A percentile compares a stretch with the other conserved stretches of the same genome.
Conservation (phyloP, 2,888 invertebrate genomes). For the Cephalotes varians region DNA sequence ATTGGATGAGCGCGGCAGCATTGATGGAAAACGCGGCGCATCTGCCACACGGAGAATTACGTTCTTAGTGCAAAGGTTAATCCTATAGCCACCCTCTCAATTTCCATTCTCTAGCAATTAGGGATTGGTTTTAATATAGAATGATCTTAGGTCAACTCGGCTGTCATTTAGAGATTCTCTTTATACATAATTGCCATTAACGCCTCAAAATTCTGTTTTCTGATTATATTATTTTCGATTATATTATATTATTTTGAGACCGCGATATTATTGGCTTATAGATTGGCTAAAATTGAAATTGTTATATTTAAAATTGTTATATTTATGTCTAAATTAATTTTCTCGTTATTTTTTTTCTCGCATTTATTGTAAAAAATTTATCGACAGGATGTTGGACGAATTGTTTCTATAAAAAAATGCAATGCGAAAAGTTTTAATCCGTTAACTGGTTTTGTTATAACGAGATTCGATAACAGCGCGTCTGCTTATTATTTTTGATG, state of each 20-base stretch:
- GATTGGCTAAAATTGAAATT: not conserved
- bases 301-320: not conserved
- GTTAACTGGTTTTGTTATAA: not conserved
- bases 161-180: not conserved
- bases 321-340: not conserved
- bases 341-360: not conserved
- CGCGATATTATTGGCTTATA: not conserved
- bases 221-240: not conserved
- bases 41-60: constrained; percentile 49
- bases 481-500: constrained; percentile 22
- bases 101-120: constrained; percentile 38
- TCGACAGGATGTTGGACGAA: not conserved
- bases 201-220: constrained; percentile 9
- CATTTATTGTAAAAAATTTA: not conserved
- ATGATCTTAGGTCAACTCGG: constrained; percentile 29
- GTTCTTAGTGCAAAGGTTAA: constrained; percentile 45
- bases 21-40: constrained; percentile 53
- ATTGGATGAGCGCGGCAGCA: constrained; percentile 46
- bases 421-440: not conserved
- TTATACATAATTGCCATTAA: constrained; percentile 11
- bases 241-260: not conserved
- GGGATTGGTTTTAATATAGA: constrained; percentile 41
- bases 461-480: constrained; percentile 6
- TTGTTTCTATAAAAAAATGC: not conserved
- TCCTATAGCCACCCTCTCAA: constrained; percentile 47